Base-by-base conservation (phyloP, 2,888 invertebrate species). In the Brenthis daphne region DNA sequence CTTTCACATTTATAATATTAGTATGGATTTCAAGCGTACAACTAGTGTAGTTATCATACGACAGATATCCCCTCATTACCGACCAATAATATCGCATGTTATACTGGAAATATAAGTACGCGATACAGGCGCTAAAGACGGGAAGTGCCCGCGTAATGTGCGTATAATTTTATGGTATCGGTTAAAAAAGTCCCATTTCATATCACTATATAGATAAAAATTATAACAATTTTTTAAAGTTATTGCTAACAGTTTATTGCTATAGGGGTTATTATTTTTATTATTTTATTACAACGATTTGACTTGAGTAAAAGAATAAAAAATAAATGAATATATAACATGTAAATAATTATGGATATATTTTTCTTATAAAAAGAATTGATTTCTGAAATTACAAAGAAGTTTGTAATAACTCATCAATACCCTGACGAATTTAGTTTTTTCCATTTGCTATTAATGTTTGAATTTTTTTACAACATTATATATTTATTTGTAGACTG, bases 61-160 rank as follows among this genome's bases (percentile, higher is more conserved):
- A 86, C 76, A 60, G 81, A 86, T 82, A 85, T 88, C 85, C 88
- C 88, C 89, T 91, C 88, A 91, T 90, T 88, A 90, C 83, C 78
- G 82, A 79, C 78, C 76, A 83, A 85, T 89, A 87, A 88, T 89
- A 85, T 87, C 79, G 69, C 69, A 85, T 85, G 87, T 87, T 87
- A 60, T 64, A 56, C 64, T 56, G 58, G 47, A 65, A 64, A 68
- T 65, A 65, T 57, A 57, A 68, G 53, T 51, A 57, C 63, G 47
- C 60, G 53, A 67, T 67, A 67, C 56, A 55, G 51, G 67, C 58
- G 65, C 61, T 74, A 74, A 73, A 71, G 57, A 68, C 73, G 72
- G 76, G 75, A 76, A 76, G 73, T 73, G 61, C 60, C 55, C 55
- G 48, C 47, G 55, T 63, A 63, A 61, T 67, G 24, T 67, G 67